Conservation (phyloP, 2,888 invertebrate genomes). For the Galeopsomyia nigrocyanea region DNA sequence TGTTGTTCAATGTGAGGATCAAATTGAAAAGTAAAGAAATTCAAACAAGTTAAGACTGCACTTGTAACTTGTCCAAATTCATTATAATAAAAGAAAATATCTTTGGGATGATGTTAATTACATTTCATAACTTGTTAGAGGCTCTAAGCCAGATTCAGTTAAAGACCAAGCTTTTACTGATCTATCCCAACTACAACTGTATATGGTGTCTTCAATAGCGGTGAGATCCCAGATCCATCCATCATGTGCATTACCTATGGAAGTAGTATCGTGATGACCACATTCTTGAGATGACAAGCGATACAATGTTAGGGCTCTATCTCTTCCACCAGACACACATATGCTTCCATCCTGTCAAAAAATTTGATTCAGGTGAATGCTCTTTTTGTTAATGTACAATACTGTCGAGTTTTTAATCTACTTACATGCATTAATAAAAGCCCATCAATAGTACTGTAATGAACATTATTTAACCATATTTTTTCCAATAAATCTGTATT, state of each 20-base stretch:
- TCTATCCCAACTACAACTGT: constrained; percentile 76
- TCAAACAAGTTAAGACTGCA: constrained; percentile 16
- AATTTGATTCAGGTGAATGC: constrained; percentile 3
- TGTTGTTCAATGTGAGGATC: constrained; percentile 18
- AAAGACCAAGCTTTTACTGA: constrained; percentile 74
- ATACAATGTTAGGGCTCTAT: constrained; percentile 73
- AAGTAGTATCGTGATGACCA: constrained; percentile 41
- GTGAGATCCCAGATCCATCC: constrained; percentile 78
- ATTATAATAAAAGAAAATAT: constrained; percentile 12
- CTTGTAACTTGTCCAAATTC: constrained; percentile 17
- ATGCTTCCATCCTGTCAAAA: constrained; percentile 56
- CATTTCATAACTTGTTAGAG: constrained; percentile 69
- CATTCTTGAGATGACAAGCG: constrained; percentile 65
- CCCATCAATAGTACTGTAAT: constrained; percentile 74
- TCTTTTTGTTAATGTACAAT: neutral
- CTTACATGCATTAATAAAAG: constrained; percentile 73
- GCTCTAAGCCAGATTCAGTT: constrained; percentile 68
- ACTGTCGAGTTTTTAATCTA: constrained; percentile 46
- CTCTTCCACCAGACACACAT: constrained; percentile 74
- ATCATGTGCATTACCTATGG: constrained; percentile 71
- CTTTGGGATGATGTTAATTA: constrained; percentile 50
- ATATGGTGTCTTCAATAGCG: constrained; percentile 69
- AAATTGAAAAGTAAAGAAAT: neutral
- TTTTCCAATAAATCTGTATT: constrained; percentile 69
- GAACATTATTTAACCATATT: constrained; percentile 71